A percentile compares a stretch with the other conserved stretches of the same genome.
phyloP scores from a whole-genome alignment of 2,797 vertebrate genomes.

The Somateria mollissima region DNA sequence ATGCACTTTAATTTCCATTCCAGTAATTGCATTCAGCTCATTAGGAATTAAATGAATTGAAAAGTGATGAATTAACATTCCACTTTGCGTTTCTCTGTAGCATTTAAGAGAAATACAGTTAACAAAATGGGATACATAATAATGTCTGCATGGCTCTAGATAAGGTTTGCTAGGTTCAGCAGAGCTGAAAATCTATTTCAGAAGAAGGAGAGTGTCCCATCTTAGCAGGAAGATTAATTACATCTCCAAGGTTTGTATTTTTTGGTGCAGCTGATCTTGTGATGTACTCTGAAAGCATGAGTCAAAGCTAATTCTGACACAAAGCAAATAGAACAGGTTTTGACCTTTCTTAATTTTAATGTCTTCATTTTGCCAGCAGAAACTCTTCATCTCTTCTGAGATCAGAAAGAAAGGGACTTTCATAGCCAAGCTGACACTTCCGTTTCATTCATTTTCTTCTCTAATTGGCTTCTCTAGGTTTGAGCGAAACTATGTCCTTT shows the following conservation, averaged over 20 bases:
- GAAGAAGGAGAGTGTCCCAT: background rate
- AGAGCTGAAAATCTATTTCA: background rate
- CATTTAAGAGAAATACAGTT: background rate
- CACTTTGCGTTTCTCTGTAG: background rate
- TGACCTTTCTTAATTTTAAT: background rate
- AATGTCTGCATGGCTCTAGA: background rate
- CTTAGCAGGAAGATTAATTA: background rate
- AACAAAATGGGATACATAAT: background rate
- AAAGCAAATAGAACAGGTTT: background rate
- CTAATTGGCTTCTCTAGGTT: background rate
- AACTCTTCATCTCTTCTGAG: background rate
- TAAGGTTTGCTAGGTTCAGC: background rate
- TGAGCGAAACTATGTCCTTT: background rate
- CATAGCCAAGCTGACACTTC: background rate
- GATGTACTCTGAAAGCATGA: background rate
- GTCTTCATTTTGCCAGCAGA: background rate
- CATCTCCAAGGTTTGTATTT: background rate
- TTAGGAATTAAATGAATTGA: background rate
- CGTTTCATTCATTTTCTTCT: background rate
- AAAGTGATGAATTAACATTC: background rate
- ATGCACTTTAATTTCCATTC: background rate
- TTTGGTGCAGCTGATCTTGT: background rate
- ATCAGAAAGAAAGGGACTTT: background rate
- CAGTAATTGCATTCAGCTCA: constrained; percentile 1
- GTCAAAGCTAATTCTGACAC: background rate